A percentile compares a stretch with the other conserved stretches of the same genome.
Evolutionary conservation across 2,113 vertebrate genomes (phyloP).

Genomic region (Collichthys lucidus): DNA sequence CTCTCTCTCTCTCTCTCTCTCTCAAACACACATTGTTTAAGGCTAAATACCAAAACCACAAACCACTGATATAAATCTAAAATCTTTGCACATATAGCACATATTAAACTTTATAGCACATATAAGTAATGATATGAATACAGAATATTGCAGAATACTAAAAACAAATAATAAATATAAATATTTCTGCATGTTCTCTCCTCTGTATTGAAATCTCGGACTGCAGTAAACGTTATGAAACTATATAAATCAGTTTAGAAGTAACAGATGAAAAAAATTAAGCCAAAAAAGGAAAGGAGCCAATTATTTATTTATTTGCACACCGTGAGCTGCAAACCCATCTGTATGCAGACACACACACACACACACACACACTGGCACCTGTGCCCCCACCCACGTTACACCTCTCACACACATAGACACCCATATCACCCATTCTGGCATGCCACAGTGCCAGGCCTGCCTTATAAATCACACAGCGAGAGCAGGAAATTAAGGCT

Average conservation of each 20-base stretch:
- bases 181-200: not conserved
- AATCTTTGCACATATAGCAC: too few species aligned
- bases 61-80: too few species aligned
- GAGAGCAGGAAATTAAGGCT: conserved; percentile 77
- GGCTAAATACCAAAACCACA: too few species aligned
- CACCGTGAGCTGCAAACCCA: not conserved
- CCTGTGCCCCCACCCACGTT: conserved; percentile 19
- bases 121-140: not conserved
- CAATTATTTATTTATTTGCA: not conserved
- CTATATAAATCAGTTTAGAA: not conserved
- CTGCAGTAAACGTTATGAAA: not conserved
- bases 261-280: not conserved
- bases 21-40: too few species aligned
- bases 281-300: not conserved
- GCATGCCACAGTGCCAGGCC: conserved; percentile 39
- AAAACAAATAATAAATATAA: not conserved
- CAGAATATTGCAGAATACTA: not conserved
- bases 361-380: conserved; percentile 11
- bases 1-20: too few species aligned
- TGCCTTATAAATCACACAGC: conserved; percentile 72
- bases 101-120: too few species aligned
- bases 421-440: conserved; percentile 46
- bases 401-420: conserved; percentile 34
- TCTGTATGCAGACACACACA: conserved; percentile 17
- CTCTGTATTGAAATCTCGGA: not conserved